Conservation (phyloP, 35 echinoderm and acorn worm species). For the Strongylocentrotus purpuratus region DNA sequence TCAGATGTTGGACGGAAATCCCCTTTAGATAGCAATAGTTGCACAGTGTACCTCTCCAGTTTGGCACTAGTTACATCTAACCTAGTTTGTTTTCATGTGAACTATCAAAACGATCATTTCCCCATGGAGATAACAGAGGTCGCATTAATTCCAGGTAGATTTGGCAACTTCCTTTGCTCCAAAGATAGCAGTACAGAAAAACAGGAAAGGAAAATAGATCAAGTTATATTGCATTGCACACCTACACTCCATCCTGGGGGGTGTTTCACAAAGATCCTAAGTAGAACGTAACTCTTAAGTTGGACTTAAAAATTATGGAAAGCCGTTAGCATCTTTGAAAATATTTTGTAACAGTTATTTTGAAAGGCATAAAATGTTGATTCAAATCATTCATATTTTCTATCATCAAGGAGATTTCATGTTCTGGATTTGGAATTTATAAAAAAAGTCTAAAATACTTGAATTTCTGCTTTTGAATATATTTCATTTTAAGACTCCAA, state of each 20-base stretch:
- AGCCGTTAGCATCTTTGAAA: too few relatives aligned
- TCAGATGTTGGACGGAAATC: not conserved
- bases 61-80: slow-evolving; percentile 2
- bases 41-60: not conserved
- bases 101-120: not conserved
- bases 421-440: too few relatives aligned
- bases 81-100: not conserved
- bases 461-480: too few relatives aligned
- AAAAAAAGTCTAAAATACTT: too few relatives aligned
- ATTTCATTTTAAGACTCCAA: too few relatives aligned
- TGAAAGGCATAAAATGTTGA: too few relatives aligned
- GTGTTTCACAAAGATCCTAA: too few relatives aligned
- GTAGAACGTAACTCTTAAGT: too few relatives aligned
- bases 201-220: slow-evolving; percentile 17
- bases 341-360: too few relatives aligned
- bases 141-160: not conserved
- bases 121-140: not conserved
- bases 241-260: not conserved
- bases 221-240: not conserved
- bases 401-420: too few relatives aligned
- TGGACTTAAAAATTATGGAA: too few relatives aligned
- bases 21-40: not conserved
- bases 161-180: not conserved
- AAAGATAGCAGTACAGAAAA: not conserved
- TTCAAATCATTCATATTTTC: too few relatives aligned